Evolutionary conservation across 2,888 invertebrate genomes (phyloP).

Genomic region (Macrosoma leucophasiata): DNA sequence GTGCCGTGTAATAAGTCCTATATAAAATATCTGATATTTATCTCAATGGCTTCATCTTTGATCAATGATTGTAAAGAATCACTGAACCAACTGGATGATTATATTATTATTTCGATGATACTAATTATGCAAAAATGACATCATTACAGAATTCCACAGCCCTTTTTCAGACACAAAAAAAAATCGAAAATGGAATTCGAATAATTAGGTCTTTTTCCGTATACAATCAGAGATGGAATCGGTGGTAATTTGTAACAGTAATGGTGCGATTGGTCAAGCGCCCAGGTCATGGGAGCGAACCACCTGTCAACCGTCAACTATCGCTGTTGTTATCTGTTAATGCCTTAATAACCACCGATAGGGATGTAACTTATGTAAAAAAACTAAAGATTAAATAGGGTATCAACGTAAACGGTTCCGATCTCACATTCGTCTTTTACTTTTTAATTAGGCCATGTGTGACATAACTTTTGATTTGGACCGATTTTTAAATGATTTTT

Average conservation of each 20-base stretch:
- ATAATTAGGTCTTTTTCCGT: conserved; percentile 43
- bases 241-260: conserved; percentile 55
- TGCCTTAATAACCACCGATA: conserved; percentile 44
- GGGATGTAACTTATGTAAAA: conserved; percentile 22
- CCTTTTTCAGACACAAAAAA: conserved; percentile 10
- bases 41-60: too few relatives aligned
- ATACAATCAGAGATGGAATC: conserved; percentile 46
- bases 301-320: conserved; percentile 55
- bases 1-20: too few relatives aligned
- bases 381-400: background rate
- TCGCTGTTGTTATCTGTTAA: conserved; percentile 44
- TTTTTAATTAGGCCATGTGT: too few relatives aligned
- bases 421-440: too few relatives aligned
- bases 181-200: conserved; percentile 29
- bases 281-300: conserved; percentile 49
- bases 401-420: background rate
- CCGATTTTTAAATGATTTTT: too few relatives aligned
- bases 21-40: too few relatives aligned
- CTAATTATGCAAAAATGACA: too few relatives aligned
- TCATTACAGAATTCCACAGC: too few relatives aligned
- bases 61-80: too few relatives aligned
- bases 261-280: conserved; percentile 49
- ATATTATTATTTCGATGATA: too few relatives aligned
- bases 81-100: too few relatives aligned
- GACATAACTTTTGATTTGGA: too few relatives aligned